These are phyloP conservation scores for Trilocha varians DNA, from an alignment of 2,888 invertebrate genomes.

Conservation along the genomic window DNA sequence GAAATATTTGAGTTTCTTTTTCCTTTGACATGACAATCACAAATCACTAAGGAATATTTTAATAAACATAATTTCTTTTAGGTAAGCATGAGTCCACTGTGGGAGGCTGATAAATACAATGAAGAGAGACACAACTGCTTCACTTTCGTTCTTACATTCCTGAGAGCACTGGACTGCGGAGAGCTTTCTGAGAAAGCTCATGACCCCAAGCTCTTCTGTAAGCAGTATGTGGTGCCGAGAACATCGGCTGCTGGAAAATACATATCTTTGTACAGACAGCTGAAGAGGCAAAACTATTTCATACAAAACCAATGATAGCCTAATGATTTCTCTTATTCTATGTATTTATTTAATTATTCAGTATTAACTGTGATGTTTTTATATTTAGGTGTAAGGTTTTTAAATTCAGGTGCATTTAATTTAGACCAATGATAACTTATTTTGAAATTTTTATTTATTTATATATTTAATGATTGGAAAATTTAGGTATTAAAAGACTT, in stretches of 20 bases:
- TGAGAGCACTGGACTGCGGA: conserved; percentile 80
- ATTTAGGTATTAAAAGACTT: not conserved
- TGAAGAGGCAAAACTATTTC: conserved; percentile 69
- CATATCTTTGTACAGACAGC: conserved; percentile 84
- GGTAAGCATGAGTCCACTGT: conserved; percentile 72
- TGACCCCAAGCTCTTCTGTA: conserved; percentile 82
- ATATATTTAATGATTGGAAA: not conserved
- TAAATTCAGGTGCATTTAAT: conserved; percentile 64
- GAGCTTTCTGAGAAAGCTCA: conserved; percentile 79
- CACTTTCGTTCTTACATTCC: conserved; percentile 86
- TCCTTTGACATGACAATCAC: not conserved
- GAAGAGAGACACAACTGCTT: conserved; percentile 88
- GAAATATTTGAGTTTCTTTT: not conserved
- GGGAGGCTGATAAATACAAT: conserved; percentile 81
- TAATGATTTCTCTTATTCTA: conserved; percentile 23
- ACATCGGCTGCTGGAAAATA: conserved; percentile 89
- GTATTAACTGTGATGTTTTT: conserved; percentile 69
- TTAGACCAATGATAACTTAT: conserved; percentile 43
- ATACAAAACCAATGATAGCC: conserved; percentile 60
- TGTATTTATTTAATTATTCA: conserved; percentile 54
- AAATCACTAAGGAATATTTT: not conserved
- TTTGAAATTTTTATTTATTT: conserved; percentile 9
- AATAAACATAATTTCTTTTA: conserved; percentile 18
- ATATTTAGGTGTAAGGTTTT: conserved; percentile 50
- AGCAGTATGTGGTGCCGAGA: conserved; percentile 85